Percentiles rank a stretch among this genome's conserved stretches.
These are phyloP conservation scores for Stichodactyla mertensii DNA, from an alignment of 64 coral and sea anemone genomes.

Conservation along the genomic window DNA sequence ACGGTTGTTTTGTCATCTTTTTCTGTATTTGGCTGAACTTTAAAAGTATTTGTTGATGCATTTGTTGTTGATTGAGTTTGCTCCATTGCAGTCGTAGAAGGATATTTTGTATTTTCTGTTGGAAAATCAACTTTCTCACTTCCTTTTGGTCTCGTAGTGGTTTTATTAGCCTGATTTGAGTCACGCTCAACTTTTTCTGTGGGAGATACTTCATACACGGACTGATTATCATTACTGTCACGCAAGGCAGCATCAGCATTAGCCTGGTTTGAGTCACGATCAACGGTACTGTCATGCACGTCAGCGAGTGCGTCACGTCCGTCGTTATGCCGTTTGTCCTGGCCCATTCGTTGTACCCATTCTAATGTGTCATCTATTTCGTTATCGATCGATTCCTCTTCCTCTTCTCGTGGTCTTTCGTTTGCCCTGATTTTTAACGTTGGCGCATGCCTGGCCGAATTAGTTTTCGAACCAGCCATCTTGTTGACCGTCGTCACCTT, in stretches of 20 bases:
- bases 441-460: too few relatives aligned
- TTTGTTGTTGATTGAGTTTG: not conserved
- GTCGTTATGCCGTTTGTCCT: not conserved
- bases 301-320: not conserved
- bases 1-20: not conserved
- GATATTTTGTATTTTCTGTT: not conserved
- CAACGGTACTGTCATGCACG: not conserved
- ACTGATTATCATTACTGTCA: not conserved
- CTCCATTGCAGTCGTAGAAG: not conserved
- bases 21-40: not conserved
- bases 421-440: not conserved
- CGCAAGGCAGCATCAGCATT: not conserved
- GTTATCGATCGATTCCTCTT: not conserved
- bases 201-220: not conserved
- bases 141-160: not conserved
- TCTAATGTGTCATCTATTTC: conserved; percentile 5
- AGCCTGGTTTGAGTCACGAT: too few relatives aligned
- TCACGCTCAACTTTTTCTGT: not conserved
- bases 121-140: not conserved
- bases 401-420: not conserved
- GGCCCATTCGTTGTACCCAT: not conserved
- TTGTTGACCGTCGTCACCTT: too few relatives aligned
- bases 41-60: not conserved
- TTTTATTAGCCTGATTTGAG: not conserved
- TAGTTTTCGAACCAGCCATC: too few relatives aligned